Base-by-base conservation (phyloP, 2,888 invertebrate species). In the Xestia c-nigrum region DNA sequence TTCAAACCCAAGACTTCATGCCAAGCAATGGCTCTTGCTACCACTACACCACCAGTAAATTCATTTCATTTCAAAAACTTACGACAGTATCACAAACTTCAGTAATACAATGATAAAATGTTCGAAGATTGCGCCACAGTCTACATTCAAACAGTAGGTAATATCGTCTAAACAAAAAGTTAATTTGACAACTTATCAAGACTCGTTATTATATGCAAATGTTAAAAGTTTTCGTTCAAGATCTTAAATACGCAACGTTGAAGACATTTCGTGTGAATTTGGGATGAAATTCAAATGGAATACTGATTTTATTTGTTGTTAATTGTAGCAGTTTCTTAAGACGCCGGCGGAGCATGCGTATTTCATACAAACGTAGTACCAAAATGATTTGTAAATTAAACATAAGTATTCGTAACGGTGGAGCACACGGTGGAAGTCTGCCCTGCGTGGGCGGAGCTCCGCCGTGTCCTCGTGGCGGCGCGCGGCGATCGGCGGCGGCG, bases 171-270 rank as follows among this genome's bases (percentile, higher is more conserved):
- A 77, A 57, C 68, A 63, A 68, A 68, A 68, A 57, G 46, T 80
- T 65, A 16, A 19, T 59, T 59, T 10, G 21, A 73, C 19, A 74
- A 83, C 78, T 80, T 71, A 80, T 78, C 74, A 72, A 61, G 67
- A 67, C 67, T 61, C 78, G 65, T 76, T 78, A 70, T 74, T 76
- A 65, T 75, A 83, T 80, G 77, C 21, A 64, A 83, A 83, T 83
- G 67, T 10, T 19, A 4, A 16, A 52, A 73, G 73, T 78, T 75
- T 75, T 16, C 52, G 61, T 38, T 61, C 5, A 38, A 3, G 19
- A 61, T 38, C 38, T 61, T 38, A 38, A 61, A 38, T 61, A 38
- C 24, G 57, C 19, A 19, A 19, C 7, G 59, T 31, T 59, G 31
- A 14, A 16, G 59, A 31, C 31, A 59, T 59, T 59, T 50, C 31